Evolutionary conservation across 2,888 invertebrate genomes (phyloP).

Genomic region (Steinernema scapterisci): DNA sequence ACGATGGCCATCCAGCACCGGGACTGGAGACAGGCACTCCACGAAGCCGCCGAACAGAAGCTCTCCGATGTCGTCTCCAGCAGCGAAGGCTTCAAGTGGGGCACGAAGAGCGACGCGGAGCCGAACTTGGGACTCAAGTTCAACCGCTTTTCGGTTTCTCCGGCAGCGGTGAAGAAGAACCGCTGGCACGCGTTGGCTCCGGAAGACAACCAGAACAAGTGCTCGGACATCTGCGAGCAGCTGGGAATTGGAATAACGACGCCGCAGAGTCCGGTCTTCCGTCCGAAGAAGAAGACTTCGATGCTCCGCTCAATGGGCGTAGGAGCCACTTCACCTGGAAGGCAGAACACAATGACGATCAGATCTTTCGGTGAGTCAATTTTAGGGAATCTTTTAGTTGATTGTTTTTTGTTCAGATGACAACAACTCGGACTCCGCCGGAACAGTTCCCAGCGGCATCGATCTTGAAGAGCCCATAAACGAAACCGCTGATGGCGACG

Average conservation of each 20-base stretch:
- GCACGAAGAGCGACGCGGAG: background rate
- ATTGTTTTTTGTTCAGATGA: background rate
- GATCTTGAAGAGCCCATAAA: background rate
- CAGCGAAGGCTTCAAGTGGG: background rate
- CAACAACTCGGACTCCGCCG: too few species aligned
- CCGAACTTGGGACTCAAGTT: background rate
- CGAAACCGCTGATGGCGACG: background rate
- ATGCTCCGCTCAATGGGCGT: background rate
- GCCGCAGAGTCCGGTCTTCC: background rate
- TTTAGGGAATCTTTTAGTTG: background rate
- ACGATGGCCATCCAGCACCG: background rate
- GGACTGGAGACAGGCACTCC: background rate
- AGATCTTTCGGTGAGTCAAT: background rate
- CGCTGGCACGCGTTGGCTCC: constrained; percentile 24
- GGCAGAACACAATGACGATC: background rate
- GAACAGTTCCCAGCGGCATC: background rate
- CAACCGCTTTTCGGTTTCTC: background rate
- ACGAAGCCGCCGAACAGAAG: background rate
- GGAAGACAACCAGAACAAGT: constrained; percentile 6
- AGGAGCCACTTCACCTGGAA: background rate
- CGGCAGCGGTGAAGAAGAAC: background rate
- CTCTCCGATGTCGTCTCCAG: background rate
- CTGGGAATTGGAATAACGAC: constrained; percentile 1
- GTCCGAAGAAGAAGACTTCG: background rate
- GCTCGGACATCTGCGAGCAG: constrained; percentile 16